Evolutionary conservation across 2,797 vertebrate genomes (phyloP), one percentile per base, ranked within the genome.

Genomic region (Diceros bicornis): DNA sequence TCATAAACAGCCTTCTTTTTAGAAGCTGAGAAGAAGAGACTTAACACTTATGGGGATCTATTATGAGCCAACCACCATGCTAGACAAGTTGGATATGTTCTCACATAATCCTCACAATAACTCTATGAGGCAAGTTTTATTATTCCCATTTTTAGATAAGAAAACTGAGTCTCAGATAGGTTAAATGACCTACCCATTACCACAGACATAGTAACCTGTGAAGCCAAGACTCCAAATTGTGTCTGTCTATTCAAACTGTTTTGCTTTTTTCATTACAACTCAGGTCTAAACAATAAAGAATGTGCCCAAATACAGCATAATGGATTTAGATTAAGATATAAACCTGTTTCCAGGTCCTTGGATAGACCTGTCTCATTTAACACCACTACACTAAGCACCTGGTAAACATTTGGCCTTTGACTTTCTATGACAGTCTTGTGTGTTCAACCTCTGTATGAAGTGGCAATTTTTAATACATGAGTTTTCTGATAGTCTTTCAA

Each of bases 1-100:
- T 94, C 75, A 69, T 81, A 93, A 97, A 94, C 68, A 96, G 62
- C 13, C 47, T 71, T 89, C 82, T 75, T 81, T 87, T 87, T 55
- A 92, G 89, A 94, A 79, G 13, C 93, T 84, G 44, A 86, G 68
- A 71, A 9, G 82, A 87, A 66, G 41, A 62, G 27, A 89, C 23
- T 52, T 57, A 55, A 23, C 12, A 55, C 55, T 96, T 84, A 47
- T 7, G 34, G 25, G 29, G 5, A 71, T 77, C 8, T 82, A 50
- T 64, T 50, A 74, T 50, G n/a, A 92, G 62, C 55, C 44, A 85
- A n/a, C 27, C 59, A 59, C 16, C 64, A 82, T 44, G 32, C 27
- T 69, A 74, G 50, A 66, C 32, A 93, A 84, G 5, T 55, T 78
- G 6, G 7, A 52, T 77, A 68, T 29, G 4, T 66, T 52, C 57